These are phyloP conservation scores for Anniella stebbinsi DNA, from an alignment of 2,797 vertebrate genomes.

Conservation along the genomic window DNA sequence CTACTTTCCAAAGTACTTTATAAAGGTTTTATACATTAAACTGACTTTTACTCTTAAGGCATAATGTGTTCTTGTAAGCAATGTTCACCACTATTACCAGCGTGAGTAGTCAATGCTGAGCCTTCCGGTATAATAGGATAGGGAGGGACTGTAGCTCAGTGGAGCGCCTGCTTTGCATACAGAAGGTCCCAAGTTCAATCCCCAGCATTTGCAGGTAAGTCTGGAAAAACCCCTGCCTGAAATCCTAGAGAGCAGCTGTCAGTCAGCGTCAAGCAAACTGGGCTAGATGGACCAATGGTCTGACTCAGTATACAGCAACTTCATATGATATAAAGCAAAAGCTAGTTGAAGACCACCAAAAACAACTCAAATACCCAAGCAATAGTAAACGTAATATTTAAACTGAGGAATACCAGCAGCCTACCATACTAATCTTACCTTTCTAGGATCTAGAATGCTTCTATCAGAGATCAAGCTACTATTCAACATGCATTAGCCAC, in stretches of 20 bases:
- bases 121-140: not conserved
- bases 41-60: not conserved
- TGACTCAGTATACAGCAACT: too few relatives aligned
- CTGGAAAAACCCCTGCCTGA: too few relatives aligned
- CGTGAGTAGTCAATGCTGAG: not conserved
- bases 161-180: too few relatives aligned
- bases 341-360: not conserved
- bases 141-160: too few relatives aligned
- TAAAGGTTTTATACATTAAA: not conserved
- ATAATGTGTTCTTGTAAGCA: constrained; percentile 2
- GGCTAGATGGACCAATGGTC: not conserved
- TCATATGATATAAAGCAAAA: not conserved
- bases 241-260: too few relatives aligned
- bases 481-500: not conserved
- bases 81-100: not conserved
- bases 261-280: too few relatives aligned
- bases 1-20: not conserved
- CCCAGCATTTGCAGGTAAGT: too few relatives aligned
- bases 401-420: not conserved
- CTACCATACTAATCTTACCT: not conserved
- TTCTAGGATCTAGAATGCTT: not conserved
- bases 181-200: too few relatives aligned
- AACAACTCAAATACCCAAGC: not conserved
- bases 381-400: not conserved
- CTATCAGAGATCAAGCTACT: not conserved